Evolutionary conservation across 2,113 vertebrate genomes (phyloP), one percentile per base, ranked within the genome.

Genomic region (Bufo bufo): DNA sequence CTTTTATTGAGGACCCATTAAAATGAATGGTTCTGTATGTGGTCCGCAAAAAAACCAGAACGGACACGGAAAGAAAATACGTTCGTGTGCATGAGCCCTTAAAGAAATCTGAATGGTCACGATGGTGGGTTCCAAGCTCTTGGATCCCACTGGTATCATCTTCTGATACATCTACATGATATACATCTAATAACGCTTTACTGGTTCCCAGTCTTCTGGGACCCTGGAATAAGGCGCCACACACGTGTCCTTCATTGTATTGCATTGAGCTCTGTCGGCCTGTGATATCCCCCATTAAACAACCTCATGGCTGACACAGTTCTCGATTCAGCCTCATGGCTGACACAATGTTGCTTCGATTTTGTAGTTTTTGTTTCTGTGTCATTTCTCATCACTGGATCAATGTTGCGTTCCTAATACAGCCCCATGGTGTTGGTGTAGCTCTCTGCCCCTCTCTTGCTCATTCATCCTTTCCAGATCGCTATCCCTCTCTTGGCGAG

Each of bases 361-460:
- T 87, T 81, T 81, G 85, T 86, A 59, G 49, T 72, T 5, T n/a
- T 17, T 59, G 50, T 87, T 86, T 86, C 85, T 86, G 85, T 86
- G 85, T 79, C 78, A 81, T 81, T 79, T 78, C 50, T 54, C 78
- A 81, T 72, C 52, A 58, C 77, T 72, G 50, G 72, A 81, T 81
- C 86, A 87, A 69, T 65, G 85, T 87, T 45, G 63, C 86, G 92
- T 19, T 87, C 90, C 87, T 84, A 93, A 92, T 92, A 93, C 93
- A 93, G 92, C 92, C 93, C 92, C 93, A 93, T 94, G 93, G 91
- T 91, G 82, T 93, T 94, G 95, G 94, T 93, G 94, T 93, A 93
- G 90, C 92, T 92, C 94, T 93, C n/a, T 16, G 56, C 49, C 71
- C 61, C 66, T 43, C 7, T 58, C 81, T 74, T 84, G 78, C 87